phyloP scores from a whole-genome alignment of 2,888 invertebrate genomes.

The Drosophila subquinaria region DNA sequence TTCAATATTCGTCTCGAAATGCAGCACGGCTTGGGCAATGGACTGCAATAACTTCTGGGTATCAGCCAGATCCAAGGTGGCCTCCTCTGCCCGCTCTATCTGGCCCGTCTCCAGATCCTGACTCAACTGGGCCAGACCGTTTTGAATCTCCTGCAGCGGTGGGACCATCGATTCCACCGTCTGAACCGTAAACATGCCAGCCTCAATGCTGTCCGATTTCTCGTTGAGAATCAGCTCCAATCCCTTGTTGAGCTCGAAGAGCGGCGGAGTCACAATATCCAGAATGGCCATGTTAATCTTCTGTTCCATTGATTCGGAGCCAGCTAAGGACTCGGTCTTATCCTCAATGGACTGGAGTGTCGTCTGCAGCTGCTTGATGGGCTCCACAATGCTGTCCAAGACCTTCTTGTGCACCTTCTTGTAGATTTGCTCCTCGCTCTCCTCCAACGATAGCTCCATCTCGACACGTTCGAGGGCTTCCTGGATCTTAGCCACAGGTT shows the following conservation, averaged over 20 bases:
- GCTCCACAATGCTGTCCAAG: slow-evolving; percentile 81
- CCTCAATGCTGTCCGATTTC: slow-evolving; percentile 77
- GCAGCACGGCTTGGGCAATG: slow-evolving; percentile 85
- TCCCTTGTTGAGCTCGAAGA: slow-evolving; percentile 88
- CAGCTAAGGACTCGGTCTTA: slow-evolving; percentile 72
- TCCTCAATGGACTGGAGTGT: slow-evolving; percentile 80
- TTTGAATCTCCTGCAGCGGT: slow-evolving; percentile 88
- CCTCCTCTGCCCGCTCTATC: slow-evolving; percentile 79
- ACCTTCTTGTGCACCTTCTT: slow-evolving; percentile 83
- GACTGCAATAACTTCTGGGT: slow-evolving; percentile 85
- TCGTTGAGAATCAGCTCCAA: slow-evolving; percentile 86
- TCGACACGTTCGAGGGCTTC: slow-evolving; percentile 85
- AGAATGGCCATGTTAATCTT: slow-evolving; percentile 88
- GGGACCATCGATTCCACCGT: slow-evolving; percentile 86
- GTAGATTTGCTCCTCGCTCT: slow-evolving; percentile 83
- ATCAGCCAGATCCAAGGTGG: slow-evolving; percentile 83
- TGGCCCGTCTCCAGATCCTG: slow-evolving; percentile 85
- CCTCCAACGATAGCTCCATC: slow-evolving; percentile 83
- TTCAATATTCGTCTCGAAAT: slow-evolving; percentile 85
- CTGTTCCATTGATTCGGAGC: slow-evolving; percentile 82
- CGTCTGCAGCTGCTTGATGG: slow-evolving; percentile 79
- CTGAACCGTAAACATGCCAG: slow-evolving; percentile 85
- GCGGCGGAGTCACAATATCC: slow-evolving; percentile 88
- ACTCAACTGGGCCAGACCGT: slow-evolving; percentile 86
- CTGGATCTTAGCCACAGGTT: slow-evolving; percentile 86